phyloP scores from a whole-genome alignment of 2,888 invertebrate species.

The Acanthosepion lycidas region DNA sequence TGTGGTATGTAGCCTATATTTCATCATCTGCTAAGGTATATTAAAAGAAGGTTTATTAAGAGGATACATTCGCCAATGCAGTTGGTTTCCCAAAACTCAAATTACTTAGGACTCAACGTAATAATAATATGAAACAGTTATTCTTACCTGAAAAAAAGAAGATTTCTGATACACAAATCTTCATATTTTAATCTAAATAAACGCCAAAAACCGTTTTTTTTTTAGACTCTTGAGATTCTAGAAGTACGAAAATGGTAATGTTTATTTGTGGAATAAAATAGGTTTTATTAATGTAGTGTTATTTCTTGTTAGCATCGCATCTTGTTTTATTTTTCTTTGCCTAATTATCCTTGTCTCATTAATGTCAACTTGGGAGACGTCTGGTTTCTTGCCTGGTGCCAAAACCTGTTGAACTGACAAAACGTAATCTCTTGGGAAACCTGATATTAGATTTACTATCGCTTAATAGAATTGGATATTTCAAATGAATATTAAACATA shows the following conservation, averaged over 20 bases:
- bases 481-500: constrained; percentile 22
- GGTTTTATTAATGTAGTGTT: not conserved
- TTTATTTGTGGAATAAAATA: not conserved
- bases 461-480: not conserved
- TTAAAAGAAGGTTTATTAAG: too few relatives aligned
- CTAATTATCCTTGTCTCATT: not conserved
- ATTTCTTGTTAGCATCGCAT: not conserved
- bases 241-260: not conserved
- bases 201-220: too few relatives aligned
- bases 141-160: too few relatives aligned
- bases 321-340: not conserved
- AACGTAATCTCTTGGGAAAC: not conserved
- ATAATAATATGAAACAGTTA: too few relatives aligned
- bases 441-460: not conserved
- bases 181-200: too few relatives aligned
- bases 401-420: not conserved
- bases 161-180: too few relatives aligned
- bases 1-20: too few relatives aligned
- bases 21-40: too few relatives aligned
- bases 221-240: too few relatives aligned
- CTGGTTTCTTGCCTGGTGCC: not conserved
- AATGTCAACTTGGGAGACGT: not conserved
- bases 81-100: too few relatives aligned
- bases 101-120: too few relatives aligned
- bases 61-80: too few relatives aligned